These are phyloP conservation scores for Diarsia mendica DNA, from an alignment of 2,888 invertebrate species.

Conservation along the genomic window DNA sequence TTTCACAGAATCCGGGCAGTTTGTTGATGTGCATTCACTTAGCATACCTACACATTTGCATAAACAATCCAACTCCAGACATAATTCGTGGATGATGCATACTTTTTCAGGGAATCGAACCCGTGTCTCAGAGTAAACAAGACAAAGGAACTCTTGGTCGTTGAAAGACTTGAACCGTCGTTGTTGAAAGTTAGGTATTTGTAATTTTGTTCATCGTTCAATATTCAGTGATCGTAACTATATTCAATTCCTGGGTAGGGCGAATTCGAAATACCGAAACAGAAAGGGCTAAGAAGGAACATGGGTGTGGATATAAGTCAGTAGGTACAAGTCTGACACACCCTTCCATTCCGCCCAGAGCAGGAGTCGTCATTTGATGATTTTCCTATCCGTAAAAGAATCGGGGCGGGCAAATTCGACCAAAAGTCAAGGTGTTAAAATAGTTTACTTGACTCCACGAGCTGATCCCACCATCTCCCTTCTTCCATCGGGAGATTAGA, in stretches of 20 bases:
- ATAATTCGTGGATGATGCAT: conserved; percentile 1
- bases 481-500: no score
- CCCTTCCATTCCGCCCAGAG: no score
- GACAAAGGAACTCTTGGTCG: background rate
- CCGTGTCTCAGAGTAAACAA: background rate
- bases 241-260: background rate
- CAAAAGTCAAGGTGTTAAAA: no score
- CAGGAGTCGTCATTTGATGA: no score
- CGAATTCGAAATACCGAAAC: no score
- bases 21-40: conserved; percentile 3
- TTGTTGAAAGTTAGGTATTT: background rate
- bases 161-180: background rate
- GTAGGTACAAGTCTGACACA: no score
- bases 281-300: no score
- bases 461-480: no score
- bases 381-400: no score
- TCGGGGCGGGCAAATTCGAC: no score
- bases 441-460: no score
- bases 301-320: no score
- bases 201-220: background rate
- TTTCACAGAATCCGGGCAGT: background rate
- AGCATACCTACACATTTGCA: background rate
- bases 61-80: conserved; percentile 10
- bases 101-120: conserved; percentile 18
- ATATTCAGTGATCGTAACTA: background rate